Evolutionary conservation across 2,797 vertebrate species (phyloP).

Genomic region (Eospalax fontanierii): DNA sequence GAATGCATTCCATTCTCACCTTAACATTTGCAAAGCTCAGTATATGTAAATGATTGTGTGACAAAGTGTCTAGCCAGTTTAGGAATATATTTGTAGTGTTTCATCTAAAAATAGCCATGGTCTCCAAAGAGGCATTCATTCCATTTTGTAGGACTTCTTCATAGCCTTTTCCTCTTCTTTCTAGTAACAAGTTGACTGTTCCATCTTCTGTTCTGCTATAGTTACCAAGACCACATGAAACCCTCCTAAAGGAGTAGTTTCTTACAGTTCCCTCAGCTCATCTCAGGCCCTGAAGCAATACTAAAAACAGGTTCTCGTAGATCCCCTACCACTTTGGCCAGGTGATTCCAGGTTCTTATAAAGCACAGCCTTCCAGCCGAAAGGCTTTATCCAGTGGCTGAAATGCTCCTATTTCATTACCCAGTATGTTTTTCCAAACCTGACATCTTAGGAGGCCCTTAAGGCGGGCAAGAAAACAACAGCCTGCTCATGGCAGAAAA

Average conservation of each 20-base stretch:
- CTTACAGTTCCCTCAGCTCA: background rate
- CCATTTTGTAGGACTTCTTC: slow-evolving; percentile 5
- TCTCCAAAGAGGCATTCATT: slow-evolving; percentile 8
- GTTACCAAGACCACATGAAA: slow-evolving; percentile 31
- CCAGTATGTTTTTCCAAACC: background rate
- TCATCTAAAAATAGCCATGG: slow-evolving; percentile 52
- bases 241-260: background rate
- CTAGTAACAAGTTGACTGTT: background rate
- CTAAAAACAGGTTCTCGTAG: background rate
- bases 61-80: background rate
- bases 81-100: background rate
- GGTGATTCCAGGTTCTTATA: background rate
- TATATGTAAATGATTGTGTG: background rate
- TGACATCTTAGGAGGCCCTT: slow-evolving; percentile 17
- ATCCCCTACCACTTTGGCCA: background rate
- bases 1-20: background rate
- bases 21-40: background rate
- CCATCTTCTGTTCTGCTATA: slow-evolving; percentile 25
- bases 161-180: background rate
- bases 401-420: background rate
- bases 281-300: background rate
- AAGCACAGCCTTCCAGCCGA: background rate
- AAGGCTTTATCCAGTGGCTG: background rate
- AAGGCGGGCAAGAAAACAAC: slow-evolving; percentile 2
- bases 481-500: background rate